Percentiles rank a stretch among this genome's conserved stretches.
Evolutionary conservation across 2,888 invertebrate species (phyloP).

Genomic region (Lottia gigantea): DNA sequence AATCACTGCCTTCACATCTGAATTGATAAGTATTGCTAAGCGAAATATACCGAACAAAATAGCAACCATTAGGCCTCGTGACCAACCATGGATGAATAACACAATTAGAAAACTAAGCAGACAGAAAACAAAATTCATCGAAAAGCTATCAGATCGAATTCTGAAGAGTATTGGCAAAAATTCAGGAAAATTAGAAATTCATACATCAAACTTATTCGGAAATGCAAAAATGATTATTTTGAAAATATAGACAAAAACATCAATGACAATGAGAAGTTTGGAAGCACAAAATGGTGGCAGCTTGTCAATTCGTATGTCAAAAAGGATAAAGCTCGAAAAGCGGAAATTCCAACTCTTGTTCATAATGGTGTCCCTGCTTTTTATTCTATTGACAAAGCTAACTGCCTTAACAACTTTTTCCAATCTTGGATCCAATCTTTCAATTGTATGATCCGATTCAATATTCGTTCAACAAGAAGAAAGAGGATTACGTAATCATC

Average conservation of each 20-base stretch:
- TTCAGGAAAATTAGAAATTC: constrained; percentile 1
- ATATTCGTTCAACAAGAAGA: too few relatives aligned
- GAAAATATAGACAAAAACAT: neutral
- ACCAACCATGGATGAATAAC: neutral
- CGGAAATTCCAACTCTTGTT: neutral
- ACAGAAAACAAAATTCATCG: constrained; percentile 2
- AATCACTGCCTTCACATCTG: neutral
- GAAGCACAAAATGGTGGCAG: neutral
- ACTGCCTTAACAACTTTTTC: too few relatives aligned
- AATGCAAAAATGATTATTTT: neutral
- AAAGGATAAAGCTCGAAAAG: neutral
- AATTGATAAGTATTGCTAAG: neutral
- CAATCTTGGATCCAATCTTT: too few relatives aligned
- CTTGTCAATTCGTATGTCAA: neutral
- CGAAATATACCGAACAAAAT: neutral
- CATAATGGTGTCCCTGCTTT: too few relatives aligned
- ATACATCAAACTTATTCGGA: constrained; percentile 2
- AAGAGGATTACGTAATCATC: too few relatives aligned
- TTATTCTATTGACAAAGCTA: too few relatives aligned
- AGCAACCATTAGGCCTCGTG: neutral
- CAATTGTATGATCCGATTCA: too few relatives aligned
- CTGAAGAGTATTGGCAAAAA: neutral
- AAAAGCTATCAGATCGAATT: neutral
- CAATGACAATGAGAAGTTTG: neutral
- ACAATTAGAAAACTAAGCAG: constrained; percentile 1